phyloP scores from a whole-genome alignment of 2,113 vertebrate species.

The Equus quagga region DNA sequence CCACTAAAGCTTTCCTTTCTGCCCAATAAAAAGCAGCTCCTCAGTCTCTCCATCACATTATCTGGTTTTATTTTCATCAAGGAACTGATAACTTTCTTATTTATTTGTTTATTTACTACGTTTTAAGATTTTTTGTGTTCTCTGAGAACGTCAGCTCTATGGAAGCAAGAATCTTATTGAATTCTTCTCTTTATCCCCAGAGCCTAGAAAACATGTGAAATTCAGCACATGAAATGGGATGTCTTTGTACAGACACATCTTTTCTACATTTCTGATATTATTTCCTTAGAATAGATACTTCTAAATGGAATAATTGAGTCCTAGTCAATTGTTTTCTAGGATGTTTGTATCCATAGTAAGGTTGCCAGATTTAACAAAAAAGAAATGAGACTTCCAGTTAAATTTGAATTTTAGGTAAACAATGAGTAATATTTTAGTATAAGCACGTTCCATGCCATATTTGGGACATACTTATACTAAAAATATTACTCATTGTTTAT shows the following conservation, averaged over 20 bases:
- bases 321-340: neutral
- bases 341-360: neutral
- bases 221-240: neutral
- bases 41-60: neutral
- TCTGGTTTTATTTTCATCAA: conserved; percentile 1
- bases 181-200: neutral
- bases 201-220: neutral
- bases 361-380: neutral
- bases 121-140: neutral
- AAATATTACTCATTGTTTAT: neutral
- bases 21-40: neutral
- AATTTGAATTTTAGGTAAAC: neutral
- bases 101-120: neutral
- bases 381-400: neutral
- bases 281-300: neutral
- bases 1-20: neutral
- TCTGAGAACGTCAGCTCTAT: neutral
- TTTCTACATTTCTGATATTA: neutral
- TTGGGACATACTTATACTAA: neutral
- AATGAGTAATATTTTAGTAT: neutral
- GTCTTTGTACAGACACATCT: neutral
- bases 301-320: neutral
- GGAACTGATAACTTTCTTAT: neutral
- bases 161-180: neutral
- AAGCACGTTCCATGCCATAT: neutral